phyloP scores from a whole-genome alignment of 2,113 vertebrate species.

The Zonotrichia leucophrys region DNA sequence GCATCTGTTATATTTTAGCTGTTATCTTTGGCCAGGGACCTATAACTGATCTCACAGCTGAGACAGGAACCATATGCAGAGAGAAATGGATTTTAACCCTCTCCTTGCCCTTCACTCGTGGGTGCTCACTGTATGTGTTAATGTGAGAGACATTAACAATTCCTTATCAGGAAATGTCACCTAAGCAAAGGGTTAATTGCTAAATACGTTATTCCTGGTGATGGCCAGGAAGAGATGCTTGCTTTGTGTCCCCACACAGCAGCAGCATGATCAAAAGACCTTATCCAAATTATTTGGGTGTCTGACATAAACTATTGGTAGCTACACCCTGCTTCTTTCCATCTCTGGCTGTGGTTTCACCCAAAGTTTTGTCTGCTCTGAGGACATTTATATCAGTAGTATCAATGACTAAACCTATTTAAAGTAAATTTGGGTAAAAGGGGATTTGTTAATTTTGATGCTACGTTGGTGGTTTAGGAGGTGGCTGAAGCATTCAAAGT shows the following conservation, averaged over 20 bases:
- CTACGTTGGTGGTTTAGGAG: not conserved
- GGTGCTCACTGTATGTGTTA: not conserved
- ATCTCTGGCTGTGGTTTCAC: not conserved
- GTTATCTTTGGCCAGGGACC: constrained; percentile 67
- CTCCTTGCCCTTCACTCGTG: not conserved
- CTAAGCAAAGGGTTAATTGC: not conserved
- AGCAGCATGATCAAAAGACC: not conserved
- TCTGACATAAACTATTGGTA: not conserved
- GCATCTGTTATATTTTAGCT: constrained; percentile 65
- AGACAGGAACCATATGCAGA: constrained; percentile 63
- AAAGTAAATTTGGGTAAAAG: not conserved
- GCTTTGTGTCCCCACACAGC: not conserved
- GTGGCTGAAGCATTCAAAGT: not conserved
- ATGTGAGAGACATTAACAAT: constrained; percentile 36
- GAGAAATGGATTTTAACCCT: constrained; percentile 54
- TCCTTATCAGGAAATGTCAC: not conserved
- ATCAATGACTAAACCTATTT: not conserved
- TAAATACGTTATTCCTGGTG: not conserved
- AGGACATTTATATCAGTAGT: not conserved
- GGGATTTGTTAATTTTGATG: not conserved
- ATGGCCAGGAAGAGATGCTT: not conserved
- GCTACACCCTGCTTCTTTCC: not conserved
- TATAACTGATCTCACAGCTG: constrained; percentile 56
- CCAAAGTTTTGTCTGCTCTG: not conserved
- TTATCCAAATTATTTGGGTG: not conserved